Conservation (phyloP, 2,797 vertebrate species). For the Allobates femoralis region DNA sequence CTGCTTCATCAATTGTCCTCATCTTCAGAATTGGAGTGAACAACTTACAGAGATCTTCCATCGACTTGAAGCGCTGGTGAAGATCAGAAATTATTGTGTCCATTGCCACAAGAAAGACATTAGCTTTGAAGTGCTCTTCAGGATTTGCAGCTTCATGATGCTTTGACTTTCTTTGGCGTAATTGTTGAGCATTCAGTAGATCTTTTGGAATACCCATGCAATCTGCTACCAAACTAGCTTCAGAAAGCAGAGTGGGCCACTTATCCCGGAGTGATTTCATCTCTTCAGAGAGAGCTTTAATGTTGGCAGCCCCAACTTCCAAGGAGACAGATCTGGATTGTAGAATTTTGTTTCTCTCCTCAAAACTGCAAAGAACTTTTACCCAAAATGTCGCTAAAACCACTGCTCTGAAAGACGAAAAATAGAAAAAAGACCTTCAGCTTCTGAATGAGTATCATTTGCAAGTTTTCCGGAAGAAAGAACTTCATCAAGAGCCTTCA, state of each 20-base stretch:
- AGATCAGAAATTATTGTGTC: neutral
- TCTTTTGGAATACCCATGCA: neutral
- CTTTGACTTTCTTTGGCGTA: neutral
- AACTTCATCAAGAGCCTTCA: too few relatives aligned
- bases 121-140: conserved; percentile 1
- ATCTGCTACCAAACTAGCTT: neutral
- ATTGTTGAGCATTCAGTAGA: neutral
- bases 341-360: neutral
- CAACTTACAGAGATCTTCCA: neutral
- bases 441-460: too few relatives aligned
- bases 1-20: neutral
- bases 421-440: too few relatives aligned
- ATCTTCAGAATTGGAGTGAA: neutral
- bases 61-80: conserved; percentile 8
- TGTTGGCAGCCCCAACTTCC: neutral
- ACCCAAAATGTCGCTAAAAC: neutral
- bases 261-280: neutral
- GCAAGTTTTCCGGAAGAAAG: too few relatives aligned
- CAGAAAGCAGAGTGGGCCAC: neutral
- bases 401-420: neutral
- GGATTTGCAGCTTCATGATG: neutral
- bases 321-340: neutral
- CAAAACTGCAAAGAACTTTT: neutral
- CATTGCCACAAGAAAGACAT: neutral
- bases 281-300: neutral